Conservation (phyloP, 2,888 invertebrate species). For the Athetis lepigone region DNA sequence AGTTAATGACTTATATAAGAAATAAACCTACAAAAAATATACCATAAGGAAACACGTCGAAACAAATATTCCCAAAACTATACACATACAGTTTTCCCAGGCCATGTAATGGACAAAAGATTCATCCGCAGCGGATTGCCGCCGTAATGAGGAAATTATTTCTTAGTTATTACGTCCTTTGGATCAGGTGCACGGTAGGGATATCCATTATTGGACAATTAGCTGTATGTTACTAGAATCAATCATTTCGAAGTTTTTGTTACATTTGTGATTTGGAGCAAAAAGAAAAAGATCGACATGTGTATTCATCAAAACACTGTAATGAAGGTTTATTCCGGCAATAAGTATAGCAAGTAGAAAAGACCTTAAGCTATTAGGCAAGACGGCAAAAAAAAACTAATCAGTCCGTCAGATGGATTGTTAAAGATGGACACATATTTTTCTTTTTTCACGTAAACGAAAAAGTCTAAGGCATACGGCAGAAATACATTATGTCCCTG, state of each 20-base stretch:
- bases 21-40: not conserved
- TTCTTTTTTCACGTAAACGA: no score
- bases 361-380: no score
- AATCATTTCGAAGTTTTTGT: constrained; percentile 28
- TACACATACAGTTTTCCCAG: constrained; percentile 71
- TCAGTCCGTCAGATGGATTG: no score
- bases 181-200: constrained; percentile 54
- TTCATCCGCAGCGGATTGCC: constrained; percentile 73
- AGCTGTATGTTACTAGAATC: constrained; percentile 18
- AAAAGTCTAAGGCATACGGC: no score
- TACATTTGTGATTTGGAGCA: constrained; percentile 10
- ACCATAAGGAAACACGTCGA: constrained; percentile 6
- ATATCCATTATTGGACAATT: constrained; percentile 57
- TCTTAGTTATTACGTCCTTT: constrained; percentile 59
- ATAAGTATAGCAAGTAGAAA: no score
- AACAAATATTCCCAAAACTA: constrained; percentile 60
- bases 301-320: no score
- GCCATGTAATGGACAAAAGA: constrained; percentile 76
- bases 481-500: no score
- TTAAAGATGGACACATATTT: no score
- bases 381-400: no score
- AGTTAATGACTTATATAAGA: no score
- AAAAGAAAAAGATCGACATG: not conserved
- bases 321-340: no score
- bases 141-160: constrained; percentile 75